phyloP scores from a whole-genome alignment of 2,888 invertebrate species.

The Hypercompe scribonia region DNA sequence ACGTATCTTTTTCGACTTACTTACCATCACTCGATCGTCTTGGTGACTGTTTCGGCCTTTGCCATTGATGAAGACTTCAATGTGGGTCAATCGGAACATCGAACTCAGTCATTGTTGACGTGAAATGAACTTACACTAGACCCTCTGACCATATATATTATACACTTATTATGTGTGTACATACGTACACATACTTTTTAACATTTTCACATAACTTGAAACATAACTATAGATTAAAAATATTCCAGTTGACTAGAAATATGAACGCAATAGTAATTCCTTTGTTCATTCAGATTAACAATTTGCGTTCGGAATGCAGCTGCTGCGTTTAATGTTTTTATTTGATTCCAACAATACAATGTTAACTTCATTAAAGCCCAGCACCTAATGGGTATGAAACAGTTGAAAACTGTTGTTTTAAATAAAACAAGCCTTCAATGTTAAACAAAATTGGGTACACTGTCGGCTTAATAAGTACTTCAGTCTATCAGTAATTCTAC shows the following conservation, averaged over 20 bases:
- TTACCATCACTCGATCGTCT: too few relatives aligned
- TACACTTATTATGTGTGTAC: too few relatives aligned
- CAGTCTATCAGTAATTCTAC: not conserved
- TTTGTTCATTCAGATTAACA: slow-evolving; percentile 15
- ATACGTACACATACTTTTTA: not conserved
- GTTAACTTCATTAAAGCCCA: not conserved
- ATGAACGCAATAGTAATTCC: slow-evolving; percentile 10
- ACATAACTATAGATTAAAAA: not conserved
- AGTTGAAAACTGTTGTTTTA: not conserved
- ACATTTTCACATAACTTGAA: not conserved
- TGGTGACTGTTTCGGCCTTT: too few relatives aligned
- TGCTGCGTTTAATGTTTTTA: slow-evolving; percentile 21
- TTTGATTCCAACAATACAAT: slow-evolving; percentile 11
- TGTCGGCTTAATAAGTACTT: too few relatives aligned
- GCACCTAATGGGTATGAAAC: not conserved
- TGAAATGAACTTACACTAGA: too few relatives aligned
- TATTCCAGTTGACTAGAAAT: not conserved
- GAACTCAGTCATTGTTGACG: too few relatives aligned
- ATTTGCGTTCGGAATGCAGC: slow-evolving; percentile 12
- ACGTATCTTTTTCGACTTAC: too few relatives aligned
- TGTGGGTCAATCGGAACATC: too few relatives aligned
- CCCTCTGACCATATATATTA: too few relatives aligned
- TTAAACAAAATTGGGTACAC: not conserved
- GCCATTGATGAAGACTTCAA: too few relatives aligned
- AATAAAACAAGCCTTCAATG: not conserved